Base-by-base conservation (phyloP, 2,888 invertebrate species). In the Drosophila colorata region DNA sequence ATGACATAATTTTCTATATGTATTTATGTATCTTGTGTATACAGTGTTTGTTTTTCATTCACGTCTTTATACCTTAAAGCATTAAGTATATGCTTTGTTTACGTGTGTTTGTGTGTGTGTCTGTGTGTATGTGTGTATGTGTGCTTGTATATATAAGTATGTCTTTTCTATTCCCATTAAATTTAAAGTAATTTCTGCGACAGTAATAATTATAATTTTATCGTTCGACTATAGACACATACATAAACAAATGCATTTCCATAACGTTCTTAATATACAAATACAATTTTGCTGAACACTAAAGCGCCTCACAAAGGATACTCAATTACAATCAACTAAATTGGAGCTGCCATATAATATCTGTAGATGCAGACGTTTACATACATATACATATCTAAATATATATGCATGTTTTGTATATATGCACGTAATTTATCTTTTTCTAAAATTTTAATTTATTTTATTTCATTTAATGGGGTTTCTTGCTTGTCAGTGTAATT, bases 141-240 rank as follows among this genome's bases (percentile, higher is more conserved):
- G 28, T 48, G 37, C 47, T 47, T 37, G 28, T 53, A 47, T 64
- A 64, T 67, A 40, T 66, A 53, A 37, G 53, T 69, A 70, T 76
- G 63, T 69, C 20, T 67, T 76, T 69, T 53, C 59, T 64, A 61
- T 73, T 72, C 74, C 67, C 70, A 71, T 76, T 80, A 73, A 78
- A 69, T 85, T 72, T 85, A 81, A 82, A 85, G 88, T 86, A 87
- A 87, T 78, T 78, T 76, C 87, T 89, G 87, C 80, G 82, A 84
- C 74, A 81, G 73, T 85, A 73, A 76, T 87, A 87, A 81, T 83
- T 58, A 59, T 46, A 65, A 72, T 74, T 75, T 68, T 60, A 69
- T 69, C 47, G 60, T 52, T 80, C 52, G 69, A 72, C 66, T 75
- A 75, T 72, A 80, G 81, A 80, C 78, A 78, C 74, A 79, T 74